phyloP scores from a whole-genome alignment of 2,888 invertebrate species.

The Cantharis nigra region DNA sequence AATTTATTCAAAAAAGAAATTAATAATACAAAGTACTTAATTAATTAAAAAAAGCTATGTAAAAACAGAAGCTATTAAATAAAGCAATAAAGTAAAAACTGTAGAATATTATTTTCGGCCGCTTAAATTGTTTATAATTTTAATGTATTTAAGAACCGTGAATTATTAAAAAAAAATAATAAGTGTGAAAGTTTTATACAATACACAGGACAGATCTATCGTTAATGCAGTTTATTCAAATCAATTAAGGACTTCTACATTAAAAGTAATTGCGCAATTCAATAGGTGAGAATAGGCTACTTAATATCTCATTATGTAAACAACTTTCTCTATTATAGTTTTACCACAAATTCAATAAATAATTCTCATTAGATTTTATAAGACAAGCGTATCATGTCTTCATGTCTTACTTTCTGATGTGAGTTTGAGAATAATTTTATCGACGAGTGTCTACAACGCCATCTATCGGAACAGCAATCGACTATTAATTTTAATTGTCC shows the following conservation, averaged over 20 bases:
- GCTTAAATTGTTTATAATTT: too few species aligned
- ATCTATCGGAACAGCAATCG: neutral
- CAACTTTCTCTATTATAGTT: neutral
- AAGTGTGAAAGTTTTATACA: neutral
- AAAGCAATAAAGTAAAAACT: too few species aligned
- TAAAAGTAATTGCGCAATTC: neutral
- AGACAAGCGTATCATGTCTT: too few species aligned
- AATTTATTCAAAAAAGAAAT: too few species aligned
- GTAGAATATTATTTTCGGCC: too few species aligned
- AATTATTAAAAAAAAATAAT: neutral
- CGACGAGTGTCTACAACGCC: neutral
- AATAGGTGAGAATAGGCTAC: neutral
- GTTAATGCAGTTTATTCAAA: neutral
- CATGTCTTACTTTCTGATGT: too few species aligned
- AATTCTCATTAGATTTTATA: neutral
- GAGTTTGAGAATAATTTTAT: too few species aligned
- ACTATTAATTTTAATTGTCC: neutral
- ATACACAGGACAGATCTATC: neutral
- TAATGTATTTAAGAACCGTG: too few species aligned
- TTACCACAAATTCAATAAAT: neutral
- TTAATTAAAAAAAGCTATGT: too few species aligned
- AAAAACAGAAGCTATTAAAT: too few species aligned
- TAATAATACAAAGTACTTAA: too few species aligned
- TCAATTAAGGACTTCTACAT: neutral
- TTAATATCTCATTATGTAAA: neutral